phyloP scores from a whole-genome alignment of 2,888 invertebrate genomes.

The Endomychus coccineus region DNA sequence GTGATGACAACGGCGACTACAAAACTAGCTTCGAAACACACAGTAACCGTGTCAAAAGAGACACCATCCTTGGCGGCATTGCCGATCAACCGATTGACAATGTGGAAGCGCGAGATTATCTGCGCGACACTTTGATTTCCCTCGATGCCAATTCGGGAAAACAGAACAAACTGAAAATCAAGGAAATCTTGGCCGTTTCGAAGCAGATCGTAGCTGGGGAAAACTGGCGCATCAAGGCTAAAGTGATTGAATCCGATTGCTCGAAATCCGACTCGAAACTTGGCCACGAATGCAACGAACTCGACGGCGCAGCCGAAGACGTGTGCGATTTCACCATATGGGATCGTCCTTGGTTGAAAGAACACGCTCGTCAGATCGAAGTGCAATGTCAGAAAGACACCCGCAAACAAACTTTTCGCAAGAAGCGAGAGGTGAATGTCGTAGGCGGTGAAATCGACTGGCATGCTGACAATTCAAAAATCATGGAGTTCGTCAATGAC shows the following conservation, averaged over 20 bases:
- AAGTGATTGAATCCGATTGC: conserved; percentile 52
- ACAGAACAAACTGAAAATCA: conserved; percentile 31
- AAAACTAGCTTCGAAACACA: too few species aligned
- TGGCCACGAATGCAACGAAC: not conserved
- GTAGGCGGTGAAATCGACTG: too few species aligned
- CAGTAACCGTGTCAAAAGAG: conserved; percentile 4
- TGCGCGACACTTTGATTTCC: conserved; percentile 39
- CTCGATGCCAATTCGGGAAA: conserved; percentile 40
- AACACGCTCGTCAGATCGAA: not conserved
- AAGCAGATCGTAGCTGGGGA: conserved; percentile 50
- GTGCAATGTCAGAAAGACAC: not conserved
- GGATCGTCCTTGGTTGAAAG: conserved; percentile 13
- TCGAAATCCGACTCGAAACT: conserved; percentile 30
- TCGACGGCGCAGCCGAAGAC: conserved; percentile 10
- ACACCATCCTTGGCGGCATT: conserved; percentile 3
- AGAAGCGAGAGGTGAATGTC: conserved; percentile 16
- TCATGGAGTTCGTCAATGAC: conserved; percentile 29
- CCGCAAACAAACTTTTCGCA: conserved; percentile 3
- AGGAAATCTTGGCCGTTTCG: conserved; percentile 44
- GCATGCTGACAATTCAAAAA: conserved; percentile 36
- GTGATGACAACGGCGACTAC: too few species aligned
- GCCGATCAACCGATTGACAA: conserved; percentile 26
- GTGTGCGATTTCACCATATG: conserved; percentile 40
- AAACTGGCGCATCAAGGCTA: conserved; percentile 51
- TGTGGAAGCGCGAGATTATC: conserved; percentile 31